Evolutionary conservation across 2,888 invertebrate genomes (phyloP).

Genomic region (Lochmaea crataegi): DNA sequence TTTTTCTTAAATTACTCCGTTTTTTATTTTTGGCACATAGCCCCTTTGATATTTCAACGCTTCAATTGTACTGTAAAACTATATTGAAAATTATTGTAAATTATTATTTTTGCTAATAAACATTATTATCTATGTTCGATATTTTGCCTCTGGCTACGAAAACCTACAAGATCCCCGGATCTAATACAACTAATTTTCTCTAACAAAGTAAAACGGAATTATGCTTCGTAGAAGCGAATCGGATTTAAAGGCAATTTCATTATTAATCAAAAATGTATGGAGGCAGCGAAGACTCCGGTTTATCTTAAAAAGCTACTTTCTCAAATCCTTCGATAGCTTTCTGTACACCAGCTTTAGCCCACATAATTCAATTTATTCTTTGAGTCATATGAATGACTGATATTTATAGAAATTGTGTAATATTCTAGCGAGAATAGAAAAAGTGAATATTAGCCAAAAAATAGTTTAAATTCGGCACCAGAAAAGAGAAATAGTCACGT

Average conservation of each 20-base stretch:
- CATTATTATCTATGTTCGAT: too few species aligned
- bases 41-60: too few species aligned
- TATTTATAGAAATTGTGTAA: too few species aligned
- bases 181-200: background rate
- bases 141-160: background rate
- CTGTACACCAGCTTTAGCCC: background rate
- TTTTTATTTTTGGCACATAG: too few species aligned
- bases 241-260: background rate
- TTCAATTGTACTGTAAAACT: too few species aligned
- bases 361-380: background rate
- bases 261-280: background rate
- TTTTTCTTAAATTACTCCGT: too few species aligned
- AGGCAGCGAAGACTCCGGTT: background rate
- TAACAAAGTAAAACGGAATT: background rate
- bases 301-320: background rate
- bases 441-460: too few species aligned
- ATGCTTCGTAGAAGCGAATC: background rate
- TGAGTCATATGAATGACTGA: background rate
- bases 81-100: too few species aligned
- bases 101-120: too few species aligned
- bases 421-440: too few species aligned
- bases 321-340: background rate
- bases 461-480: too few species aligned
- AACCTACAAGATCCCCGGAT: background rate
- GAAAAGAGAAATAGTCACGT: too few species aligned